These are phyloP conservation scores for Brachionus rotundiformis DNA, from an alignment of 1,140 invertebrate species.

Conservation along the genomic window DNA sequence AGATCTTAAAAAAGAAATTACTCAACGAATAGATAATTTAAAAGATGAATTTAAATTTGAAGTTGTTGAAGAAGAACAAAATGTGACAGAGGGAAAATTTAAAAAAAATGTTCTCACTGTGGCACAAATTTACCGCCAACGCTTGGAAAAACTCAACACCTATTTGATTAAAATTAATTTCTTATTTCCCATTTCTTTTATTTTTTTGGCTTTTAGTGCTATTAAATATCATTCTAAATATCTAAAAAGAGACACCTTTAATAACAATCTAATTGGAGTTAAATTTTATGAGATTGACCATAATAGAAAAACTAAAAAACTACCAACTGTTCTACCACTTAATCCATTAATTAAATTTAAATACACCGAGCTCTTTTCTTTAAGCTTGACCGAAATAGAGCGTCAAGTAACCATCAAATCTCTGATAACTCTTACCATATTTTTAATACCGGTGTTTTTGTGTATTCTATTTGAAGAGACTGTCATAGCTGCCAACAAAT, in stretches of 20 bases:
- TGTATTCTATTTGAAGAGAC: not conserved
- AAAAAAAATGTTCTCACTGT: not conserved
- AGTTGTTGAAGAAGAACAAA: not conserved
- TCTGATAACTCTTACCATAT: not conserved
- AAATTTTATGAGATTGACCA: conserved; percentile 34
- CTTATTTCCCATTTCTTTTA: conserved; percentile 4
- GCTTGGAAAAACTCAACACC: not conserved
- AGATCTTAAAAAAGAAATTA: not conserved
- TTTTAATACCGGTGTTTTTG: not conserved
- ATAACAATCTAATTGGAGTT: conserved; percentile 11
- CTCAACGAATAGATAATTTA: not conserved
- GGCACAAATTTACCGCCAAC: not conserved
- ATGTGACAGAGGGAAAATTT: not conserved
- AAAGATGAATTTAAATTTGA: conserved; percentile 3
- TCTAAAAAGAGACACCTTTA: not conserved
- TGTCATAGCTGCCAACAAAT: not conserved
- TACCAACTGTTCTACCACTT: not conserved
- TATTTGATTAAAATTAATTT: not conserved
- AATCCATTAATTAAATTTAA: not conserved
- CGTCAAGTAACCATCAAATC: not conserved
- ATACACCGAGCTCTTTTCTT: not conserved
- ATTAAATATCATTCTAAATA: conserved; percentile 22
- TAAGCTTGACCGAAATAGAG: not conserved
- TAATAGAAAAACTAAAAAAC: not conserved
- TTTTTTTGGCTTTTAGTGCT: not conserved